phyloP scores from a whole-genome alignment of 2,888 invertebrate species.

The Lasioglossum morio region DNA sequence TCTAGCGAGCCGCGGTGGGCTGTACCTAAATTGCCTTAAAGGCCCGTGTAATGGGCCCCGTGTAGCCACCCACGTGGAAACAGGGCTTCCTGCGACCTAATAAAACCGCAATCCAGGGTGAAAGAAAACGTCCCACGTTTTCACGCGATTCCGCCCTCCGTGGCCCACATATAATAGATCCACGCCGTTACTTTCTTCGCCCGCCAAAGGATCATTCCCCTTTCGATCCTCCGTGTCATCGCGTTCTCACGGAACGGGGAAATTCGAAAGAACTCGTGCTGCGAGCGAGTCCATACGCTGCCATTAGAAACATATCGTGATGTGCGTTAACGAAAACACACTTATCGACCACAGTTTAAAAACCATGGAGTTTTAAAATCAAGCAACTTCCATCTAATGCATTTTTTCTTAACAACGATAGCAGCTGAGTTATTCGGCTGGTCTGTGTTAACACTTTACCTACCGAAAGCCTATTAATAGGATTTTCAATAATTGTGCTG shows the following conservation, averaged over 20 bases:
- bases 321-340: background rate
- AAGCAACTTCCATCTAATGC: too few relatives aligned
- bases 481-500: too few relatives aligned
- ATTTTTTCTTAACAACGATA: too few relatives aligned
- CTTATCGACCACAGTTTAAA: background rate
- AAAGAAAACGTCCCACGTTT: conserved; percentile 49
- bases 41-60: conserved; percentile 53
- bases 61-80: conserved; percentile 67
- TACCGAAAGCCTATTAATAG: too few relatives aligned
- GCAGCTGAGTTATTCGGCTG: too few relatives aligned
- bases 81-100: conserved; percentile 34
- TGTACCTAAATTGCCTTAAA: conserved; percentile 63
- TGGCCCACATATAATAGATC: conserved; percentile 31
- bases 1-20: conserved; percentile 51
- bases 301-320: background rate
- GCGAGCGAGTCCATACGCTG: background rate
- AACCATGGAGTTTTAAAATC: background rate
- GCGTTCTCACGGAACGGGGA: conserved; percentile 21
- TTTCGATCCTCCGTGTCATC: conserved; percentile 18
- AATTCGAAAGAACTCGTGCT: conserved; percentile 1
- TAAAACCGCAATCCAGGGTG: conserved; percentile 55
- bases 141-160: conserved; percentile 54
- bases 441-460: too few relatives aligned
- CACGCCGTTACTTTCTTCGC: conserved; percentile 13
- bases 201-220: conserved; percentile 5